Evolutionary conservation across 2,888 invertebrate genomes (phyloP), one percentile per base, ranked within the genome.

Genomic region (Philonicus albiceps): DNA sequence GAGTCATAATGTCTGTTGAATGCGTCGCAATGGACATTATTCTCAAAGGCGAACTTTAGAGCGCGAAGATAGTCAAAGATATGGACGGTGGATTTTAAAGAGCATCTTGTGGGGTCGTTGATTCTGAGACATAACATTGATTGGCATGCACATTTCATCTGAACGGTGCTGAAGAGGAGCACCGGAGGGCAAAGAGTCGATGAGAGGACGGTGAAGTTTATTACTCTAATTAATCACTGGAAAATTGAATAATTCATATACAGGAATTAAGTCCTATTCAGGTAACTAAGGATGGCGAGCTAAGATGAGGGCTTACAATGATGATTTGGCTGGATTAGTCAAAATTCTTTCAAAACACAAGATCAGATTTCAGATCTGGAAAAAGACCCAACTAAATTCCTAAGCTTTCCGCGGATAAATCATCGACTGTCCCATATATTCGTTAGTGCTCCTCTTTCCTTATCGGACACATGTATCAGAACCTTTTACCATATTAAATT

Each of bases 21-120:
- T 72, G 53, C 64, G 72, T 84, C 34, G 27, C 72, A 31, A 72
- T 43, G 72, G 73, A 85, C 84, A 85, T 73, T 85, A 64, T 74
- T 73, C 43, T 73, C 4, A 8, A 13, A 16, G 49, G 30, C 27
- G 30, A n/a, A 55, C 4, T 34, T 22, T 11, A n/a, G 64, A 85
- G 34, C 31, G 74, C 74, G 34, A 64, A 22, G n/a, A 84, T 84
- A 11, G 40, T 43, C 76, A 19, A 31, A 76, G 74, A 74, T 13
- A 13, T 40, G 40, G 43, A 43, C 11, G 30, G 30, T 80, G 64
- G 27, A 19, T 74, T 3, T 43, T 40, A 49, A 73, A 85, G 84
- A 37, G 49, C 84, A 73, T 72, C 84, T 73, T 85, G 84, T 85
- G 84, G 73, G 84, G 84, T 73, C 84, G 84, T 3, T 85, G 73